Conservation (phyloP, 92 coral and sea anemone genomes). For the Scolanthus callimorphus region DNA sequence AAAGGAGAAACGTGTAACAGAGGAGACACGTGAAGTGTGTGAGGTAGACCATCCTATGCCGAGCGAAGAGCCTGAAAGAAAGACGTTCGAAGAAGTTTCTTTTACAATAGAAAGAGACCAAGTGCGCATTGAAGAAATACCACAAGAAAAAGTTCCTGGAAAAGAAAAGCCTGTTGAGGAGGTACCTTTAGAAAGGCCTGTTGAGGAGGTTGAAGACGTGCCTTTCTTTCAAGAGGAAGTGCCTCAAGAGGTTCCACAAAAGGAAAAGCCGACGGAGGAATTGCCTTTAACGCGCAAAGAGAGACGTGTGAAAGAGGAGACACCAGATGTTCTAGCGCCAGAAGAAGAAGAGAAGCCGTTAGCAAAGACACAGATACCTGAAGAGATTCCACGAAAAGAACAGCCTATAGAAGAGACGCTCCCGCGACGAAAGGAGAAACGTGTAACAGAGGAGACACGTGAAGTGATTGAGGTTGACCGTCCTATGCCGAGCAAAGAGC, state of each 20-base stretch:
- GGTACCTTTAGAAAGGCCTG: too few relatives aligned
- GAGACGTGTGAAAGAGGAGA: slow-evolving; percentile 21
- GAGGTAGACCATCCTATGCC: too few relatives aligned
- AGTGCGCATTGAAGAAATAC: slow-evolving; percentile 40
- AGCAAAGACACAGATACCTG: slow-evolving; percentile 22
- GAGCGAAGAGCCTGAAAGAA: too few relatives aligned
- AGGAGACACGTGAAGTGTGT: slow-evolving; percentile 34
- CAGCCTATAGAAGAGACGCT: background rate
- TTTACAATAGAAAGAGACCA: slow-evolving; percentile 38
- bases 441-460: background rate
- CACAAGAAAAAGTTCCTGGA: too few relatives aligned
- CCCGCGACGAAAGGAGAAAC: background rate
- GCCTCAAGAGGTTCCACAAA: too few relatives aligned
- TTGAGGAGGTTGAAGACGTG: too few relatives aligned
- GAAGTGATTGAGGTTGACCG: background rate
- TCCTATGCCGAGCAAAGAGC: background rate
- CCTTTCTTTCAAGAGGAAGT: too few relatives aligned
- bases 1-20: background rate
- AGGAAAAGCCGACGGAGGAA: too few relatives aligned
- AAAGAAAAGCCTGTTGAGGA: too few relatives aligned
- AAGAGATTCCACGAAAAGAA: slow-evolving; percentile 28
- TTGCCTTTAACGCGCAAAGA: slow-evolving; percentile 57
- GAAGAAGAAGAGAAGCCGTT: slow-evolving; percentile 21
- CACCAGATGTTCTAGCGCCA: slow-evolving; percentile 33
- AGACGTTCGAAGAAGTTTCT: slow-evolving; percentile 18